Evolutionary conservation across 2,888 invertebrate species (phyloP).

Genomic region (Metalampra italica): DNA sequence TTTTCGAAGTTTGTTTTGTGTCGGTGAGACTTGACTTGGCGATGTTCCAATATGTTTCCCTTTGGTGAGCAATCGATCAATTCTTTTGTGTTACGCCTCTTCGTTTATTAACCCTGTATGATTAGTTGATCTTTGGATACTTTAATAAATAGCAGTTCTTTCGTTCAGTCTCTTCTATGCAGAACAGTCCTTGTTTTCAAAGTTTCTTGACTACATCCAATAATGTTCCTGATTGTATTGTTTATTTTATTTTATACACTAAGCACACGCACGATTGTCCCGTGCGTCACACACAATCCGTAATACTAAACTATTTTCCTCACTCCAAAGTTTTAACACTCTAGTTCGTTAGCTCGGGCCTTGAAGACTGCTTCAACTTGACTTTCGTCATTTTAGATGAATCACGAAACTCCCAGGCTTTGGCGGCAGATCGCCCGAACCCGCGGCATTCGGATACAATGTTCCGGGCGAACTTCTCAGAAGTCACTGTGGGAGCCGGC

Average conservation of each 20-base stretch:
- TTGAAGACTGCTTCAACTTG: slow-evolving; percentile 63
- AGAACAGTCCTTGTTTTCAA: neutral
- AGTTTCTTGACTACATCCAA: slow-evolving; percentile 11
- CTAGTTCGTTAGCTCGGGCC: slow-evolving; percentile 40
- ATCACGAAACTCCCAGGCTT: slow-evolving; percentile 46
- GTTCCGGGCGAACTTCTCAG: slow-evolving; percentile 40
- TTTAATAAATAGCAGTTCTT: slow-evolving; percentile 19
- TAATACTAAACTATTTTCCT: slow-evolving; percentile 51
- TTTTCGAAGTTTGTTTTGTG: neutral
- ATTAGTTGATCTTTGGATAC: slow-evolving; percentile 49
- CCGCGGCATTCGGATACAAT: slow-evolving; percentile 40
- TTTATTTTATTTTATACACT: slow-evolving; percentile 14
- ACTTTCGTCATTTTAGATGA: slow-evolving; percentile 77
- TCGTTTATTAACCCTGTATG: slow-evolving; percentile 26
- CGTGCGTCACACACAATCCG: slow-evolving; percentile 26
- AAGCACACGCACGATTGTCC: slow-evolving; percentile 25
- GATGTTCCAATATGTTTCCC: slow-evolving; percentile 31
- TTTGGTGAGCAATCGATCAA: slow-evolving; percentile 23
- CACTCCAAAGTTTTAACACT: slow-evolving; percentile 35
- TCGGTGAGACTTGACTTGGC: slow-evolving; percentile 28
- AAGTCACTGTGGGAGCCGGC: slow-evolving; percentile 19
- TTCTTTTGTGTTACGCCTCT: slow-evolving; percentile 11
- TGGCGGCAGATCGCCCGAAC: slow-evolving; percentile 40
- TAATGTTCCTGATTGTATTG: slow-evolving; percentile 6
- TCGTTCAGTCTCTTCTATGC: slow-evolving; percentile 40